These are phyloP conservation scores for Parnassius smintheus DNA, from an alignment of 2,888 invertebrate species.

Conservation along the genomic window DNA sequence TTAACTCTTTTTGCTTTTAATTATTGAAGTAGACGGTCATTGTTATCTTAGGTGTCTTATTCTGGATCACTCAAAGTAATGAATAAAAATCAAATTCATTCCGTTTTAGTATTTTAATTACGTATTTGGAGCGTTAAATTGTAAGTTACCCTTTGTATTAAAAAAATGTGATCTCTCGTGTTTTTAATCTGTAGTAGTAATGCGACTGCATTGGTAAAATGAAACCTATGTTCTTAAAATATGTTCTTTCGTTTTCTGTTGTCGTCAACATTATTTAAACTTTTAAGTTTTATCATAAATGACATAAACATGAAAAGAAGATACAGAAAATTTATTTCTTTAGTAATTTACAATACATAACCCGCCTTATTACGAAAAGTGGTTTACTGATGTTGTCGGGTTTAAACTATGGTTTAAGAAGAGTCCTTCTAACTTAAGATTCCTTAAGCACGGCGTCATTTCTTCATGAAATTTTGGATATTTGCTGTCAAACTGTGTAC, in stretches of 20 bases:
- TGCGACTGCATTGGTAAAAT: slow-evolving; percentile 50
- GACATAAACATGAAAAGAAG: no score
- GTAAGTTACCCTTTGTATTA: slow-evolving; percentile 42
- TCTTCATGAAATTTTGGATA: no score
- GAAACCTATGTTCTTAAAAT: slow-evolving; percentile 2
- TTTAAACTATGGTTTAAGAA: no score
- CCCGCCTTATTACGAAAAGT: no score
- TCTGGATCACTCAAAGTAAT: slow-evolving; percentile 61
- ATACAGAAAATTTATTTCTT: no score
- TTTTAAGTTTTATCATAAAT: no score
- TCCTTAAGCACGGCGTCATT: no score
- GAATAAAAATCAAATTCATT: slow-evolving; percentile 60
- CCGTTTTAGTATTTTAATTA: slow-evolving; percentile 37
- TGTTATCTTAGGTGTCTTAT: slow-evolving; percentile 37
- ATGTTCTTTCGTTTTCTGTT: background rate
- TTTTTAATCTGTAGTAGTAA: slow-evolving; percentile 55
- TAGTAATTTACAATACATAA: no score
- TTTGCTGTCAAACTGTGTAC: no score
- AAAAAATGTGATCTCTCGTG: slow-evolving; percentile 68
- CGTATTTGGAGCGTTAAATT: slow-evolving; percentile 32
- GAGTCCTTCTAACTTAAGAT: no score
- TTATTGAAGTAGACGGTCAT: slow-evolving; percentile 32
- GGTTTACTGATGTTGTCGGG: no score
- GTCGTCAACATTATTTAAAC: no score
- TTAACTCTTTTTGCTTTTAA: background rate